phyloP scores from a whole-genome alignment of 2,888 invertebrate species.

The Herminia tarsipennalis region DNA sequence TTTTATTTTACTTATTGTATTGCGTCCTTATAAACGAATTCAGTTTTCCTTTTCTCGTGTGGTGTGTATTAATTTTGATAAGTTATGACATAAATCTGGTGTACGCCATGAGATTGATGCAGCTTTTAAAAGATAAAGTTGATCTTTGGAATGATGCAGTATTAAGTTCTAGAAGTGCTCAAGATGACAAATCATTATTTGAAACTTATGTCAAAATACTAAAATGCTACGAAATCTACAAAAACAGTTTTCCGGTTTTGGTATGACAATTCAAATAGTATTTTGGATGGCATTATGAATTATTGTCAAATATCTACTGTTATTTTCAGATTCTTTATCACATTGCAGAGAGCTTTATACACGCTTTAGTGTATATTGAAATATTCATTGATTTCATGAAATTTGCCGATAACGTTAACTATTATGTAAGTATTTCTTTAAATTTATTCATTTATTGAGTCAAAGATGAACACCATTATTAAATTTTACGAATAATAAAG shows the following conservation, averaged over 20 bases:
- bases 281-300: no score
- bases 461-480: no score
- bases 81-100: constrained; percentile 11
- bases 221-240: background rate
- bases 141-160: constrained; percentile 6
- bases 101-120: constrained; percentile 7
- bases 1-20: background rate
- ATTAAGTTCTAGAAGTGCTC: background rate
- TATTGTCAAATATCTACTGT: no score
- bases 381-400: no score
- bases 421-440: no score
- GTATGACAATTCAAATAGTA: constrained; percentile 5
- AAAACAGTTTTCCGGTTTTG: constrained; percentile 1
- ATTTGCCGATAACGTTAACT: no score
- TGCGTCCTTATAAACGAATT: background rate
- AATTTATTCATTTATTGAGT: no score
- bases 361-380: no score
- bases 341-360: no score
- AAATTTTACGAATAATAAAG: no score
- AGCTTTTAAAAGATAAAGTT: constrained; percentile 11
- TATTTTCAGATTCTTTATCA: no score
- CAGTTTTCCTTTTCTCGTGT: background rate
- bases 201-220: background rate
- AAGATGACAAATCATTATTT: background rate
- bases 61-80: background rate